Base-by-base conservation (phyloP, 2,888 invertebrate genomes). In the Stenoptilia bipunctidactyla region DNA sequence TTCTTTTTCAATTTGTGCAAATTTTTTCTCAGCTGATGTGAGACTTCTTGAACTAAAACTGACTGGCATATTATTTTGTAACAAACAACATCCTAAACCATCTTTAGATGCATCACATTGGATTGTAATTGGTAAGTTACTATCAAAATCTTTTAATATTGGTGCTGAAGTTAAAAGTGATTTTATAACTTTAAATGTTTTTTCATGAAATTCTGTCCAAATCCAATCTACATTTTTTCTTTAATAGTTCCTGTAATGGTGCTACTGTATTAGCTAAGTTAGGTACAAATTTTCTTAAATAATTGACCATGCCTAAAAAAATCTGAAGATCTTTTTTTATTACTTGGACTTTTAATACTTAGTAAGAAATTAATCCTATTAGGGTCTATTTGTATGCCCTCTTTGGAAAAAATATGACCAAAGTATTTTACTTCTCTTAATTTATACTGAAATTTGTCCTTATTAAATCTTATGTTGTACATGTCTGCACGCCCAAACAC, bases 401-500 rank as follows among this genome's bases (percentile, higher is more conserved):
- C 38, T 33, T 49, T 38, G 36, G 47, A 47, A 1, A 48, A 47
- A 37, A 42, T 47, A 42, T 35, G 40, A 3, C 58, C 61, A 13
- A 58, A 40, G 46, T 54, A 61, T 45, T 51, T 55, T 3, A 58
- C 52, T 44, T 49, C 37, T 10, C 40, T 40, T 34, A 48, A 42
- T 34, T 48, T 45, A 44, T 45, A 30, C 30, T 30, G 30, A 4
- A 30, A 12, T 30, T 30, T 30, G 4, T 12, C 10, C 30, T 30
- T 44, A 59, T 40, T 60, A 51, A 63, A 61, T 45, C 51, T 58
- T 10, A 61, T 46, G 45, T 52, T 51, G 37, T 43, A 39, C 40
- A 54, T 8, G 42, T 27, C 44, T 8, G 54, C 55, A 34, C 48
- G 42, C 4, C 52, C 39, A 34, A 62, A 30, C 1, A 61, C 53